Evolutionary conservation across 2,797 vertebrate species (phyloP).

Genomic region (Malurus leucopterus): DNA sequence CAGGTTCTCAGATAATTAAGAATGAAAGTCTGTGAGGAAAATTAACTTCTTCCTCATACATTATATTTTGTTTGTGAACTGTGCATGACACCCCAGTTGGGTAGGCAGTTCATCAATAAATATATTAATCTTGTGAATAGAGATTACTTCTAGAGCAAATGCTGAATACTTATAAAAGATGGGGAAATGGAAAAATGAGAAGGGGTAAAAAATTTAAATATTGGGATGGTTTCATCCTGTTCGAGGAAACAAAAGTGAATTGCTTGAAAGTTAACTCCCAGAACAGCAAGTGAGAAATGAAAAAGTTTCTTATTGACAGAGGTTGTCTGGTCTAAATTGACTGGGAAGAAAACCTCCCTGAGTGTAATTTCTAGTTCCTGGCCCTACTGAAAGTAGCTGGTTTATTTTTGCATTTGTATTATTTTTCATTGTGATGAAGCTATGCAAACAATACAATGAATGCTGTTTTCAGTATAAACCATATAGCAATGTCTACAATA

Average conservation of each 20-base stretch:
- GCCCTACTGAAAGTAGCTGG: not conserved
- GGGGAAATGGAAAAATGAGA: not conserved
- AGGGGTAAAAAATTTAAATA: not conserved
- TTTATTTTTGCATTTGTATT: not conserved
- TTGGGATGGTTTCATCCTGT: not conserved
- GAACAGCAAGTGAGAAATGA: not conserved
- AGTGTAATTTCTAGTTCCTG: not conserved
- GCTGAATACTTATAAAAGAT: not conserved
- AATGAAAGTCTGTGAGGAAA: not conserved
- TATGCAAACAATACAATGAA: not conserved
- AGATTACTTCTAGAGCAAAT: not conserved
- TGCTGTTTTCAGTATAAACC: not conserved
- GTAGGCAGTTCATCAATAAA: not conserved
- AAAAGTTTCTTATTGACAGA: not conserved
- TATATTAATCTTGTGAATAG: rapidly evolving
- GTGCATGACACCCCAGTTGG: not conserved
- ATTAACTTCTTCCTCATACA: not conserved
- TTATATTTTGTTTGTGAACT: not conserved
- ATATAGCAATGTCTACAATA: not conserved
- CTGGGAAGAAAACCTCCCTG: not conserved
- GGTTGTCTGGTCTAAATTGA: not conserved
- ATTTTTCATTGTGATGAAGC: not conserved
- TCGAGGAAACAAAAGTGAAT: not conserved
- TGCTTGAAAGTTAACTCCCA: not conserved
- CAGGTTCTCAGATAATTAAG: not conserved